phyloP scores from a whole-genome alignment of 2,888 invertebrate species.

The Dendrolimus pini region DNA sequence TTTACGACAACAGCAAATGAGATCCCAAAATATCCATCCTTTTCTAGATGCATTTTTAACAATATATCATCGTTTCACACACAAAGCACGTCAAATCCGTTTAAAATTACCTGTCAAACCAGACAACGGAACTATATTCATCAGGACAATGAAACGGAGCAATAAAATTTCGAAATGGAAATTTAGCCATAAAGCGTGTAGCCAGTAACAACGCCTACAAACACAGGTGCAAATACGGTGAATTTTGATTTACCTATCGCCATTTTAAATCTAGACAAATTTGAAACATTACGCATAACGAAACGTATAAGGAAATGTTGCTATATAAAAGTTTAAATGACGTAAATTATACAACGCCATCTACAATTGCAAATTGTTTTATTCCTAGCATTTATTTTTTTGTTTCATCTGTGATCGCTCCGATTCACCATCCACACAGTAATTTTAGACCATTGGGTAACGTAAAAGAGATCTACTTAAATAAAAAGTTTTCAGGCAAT shows the following conservation, averaged over 20 bases:
- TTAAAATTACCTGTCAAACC: background rate
- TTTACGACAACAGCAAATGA: too few relatives aligned
- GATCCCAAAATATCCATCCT: too few relatives aligned
- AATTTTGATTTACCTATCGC: background rate
- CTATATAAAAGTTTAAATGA: background rate
- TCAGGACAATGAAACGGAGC: background rate
- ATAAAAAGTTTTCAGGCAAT: too few relatives aligned
- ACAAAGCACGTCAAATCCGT: too few relatives aligned
- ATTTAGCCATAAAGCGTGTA: background rate
- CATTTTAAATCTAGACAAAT: background rate
- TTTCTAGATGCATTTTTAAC: too few relatives aligned
- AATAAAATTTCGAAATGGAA: background rate
- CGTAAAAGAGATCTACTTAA: background rate
- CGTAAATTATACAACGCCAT: conserved; percentile 20
- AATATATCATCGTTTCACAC: too few relatives aligned
- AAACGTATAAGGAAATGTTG: background rate
- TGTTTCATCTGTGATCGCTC: conserved; percentile 39
- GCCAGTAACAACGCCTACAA: background rate
- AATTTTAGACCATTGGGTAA: background rate
- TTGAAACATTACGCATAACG: background rate
- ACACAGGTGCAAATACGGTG: background rate
- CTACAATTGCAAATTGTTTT: conserved; percentile 22
- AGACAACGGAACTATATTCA: background rate
- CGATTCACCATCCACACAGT: conserved; percentile 27
- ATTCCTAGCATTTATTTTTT: conserved; percentile 23